These are phyloP conservation scores for Myiozetetes cayanensis DNA, from an alignment of 2,113 vertebrate species.

Conservation along the genomic window DNA sequence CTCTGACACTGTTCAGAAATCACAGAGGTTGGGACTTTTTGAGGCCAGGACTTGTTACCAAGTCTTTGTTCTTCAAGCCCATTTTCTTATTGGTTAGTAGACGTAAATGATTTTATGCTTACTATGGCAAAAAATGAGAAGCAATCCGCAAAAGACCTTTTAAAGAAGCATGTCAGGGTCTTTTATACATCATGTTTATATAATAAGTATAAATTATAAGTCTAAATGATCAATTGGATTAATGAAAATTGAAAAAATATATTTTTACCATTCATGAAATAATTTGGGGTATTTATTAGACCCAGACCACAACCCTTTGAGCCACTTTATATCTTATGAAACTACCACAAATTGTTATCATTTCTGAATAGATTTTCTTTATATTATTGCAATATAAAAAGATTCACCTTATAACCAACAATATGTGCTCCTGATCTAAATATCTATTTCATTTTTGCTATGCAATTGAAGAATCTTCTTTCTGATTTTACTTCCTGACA, in stretches of 20 bases:
- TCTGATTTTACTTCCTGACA: not conserved
- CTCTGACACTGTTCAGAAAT: not conserved
- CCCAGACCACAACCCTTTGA: not conserved
- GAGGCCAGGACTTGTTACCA: not conserved
- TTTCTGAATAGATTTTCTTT: not conserved
- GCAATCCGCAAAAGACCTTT: not conserved
- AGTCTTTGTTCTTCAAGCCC: not conserved
- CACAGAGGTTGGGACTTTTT: not conserved
- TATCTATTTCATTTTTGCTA: not conserved
- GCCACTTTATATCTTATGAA: not conserved
- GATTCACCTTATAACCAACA: not conserved
- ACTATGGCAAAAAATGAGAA: not conserved
- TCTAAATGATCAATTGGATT: not conserved
- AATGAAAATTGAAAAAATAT: not conserved
- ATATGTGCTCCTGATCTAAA: not conserved
- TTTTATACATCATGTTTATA: not conserved
- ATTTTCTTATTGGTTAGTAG: not conserved
- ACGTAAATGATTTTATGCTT: not conserved
- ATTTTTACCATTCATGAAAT: not conserved
- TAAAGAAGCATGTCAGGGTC: not conserved
- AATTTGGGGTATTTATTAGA: not conserved
- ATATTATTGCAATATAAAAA: not conserved
- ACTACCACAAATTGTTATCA: not conserved
- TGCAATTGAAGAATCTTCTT: not conserved
- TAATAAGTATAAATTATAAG: not conserved